phyloP scores from a whole-genome alignment of 2,113 vertebrate species.

The Osmerus mordax region DNA sequence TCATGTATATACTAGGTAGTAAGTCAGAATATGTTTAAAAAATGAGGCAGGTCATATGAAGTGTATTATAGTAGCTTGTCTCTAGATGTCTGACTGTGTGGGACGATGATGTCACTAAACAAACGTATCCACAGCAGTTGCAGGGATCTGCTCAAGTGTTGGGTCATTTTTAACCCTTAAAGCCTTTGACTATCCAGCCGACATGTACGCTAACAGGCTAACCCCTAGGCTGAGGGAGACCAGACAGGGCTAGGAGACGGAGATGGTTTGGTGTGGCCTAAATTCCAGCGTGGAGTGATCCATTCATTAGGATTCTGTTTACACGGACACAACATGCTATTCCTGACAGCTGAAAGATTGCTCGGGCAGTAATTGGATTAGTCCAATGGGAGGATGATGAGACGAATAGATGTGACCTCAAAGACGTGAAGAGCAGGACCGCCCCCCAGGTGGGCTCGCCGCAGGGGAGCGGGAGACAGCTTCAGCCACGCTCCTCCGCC shows the following conservation, averaged over 20 bases:
- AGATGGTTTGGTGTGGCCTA: conserved; percentile 51
- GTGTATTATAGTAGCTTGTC: conserved; percentile 48
- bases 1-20: conserved; percentile 61
- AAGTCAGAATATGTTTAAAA: conserved; percentile 28
- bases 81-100: conserved; percentile 59
- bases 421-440: background rate
- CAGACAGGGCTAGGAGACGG: conserved; percentile 29
- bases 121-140: conserved; percentile 67
- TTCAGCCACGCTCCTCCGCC: background rate
- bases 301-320: conserved; percentile 58
- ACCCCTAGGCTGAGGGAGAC: conserved; percentile 39
- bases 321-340: conserved; percentile 58
- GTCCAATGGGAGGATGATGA: conserved; percentile 52
- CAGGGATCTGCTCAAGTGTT: conserved; percentile 50
- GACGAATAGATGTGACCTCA: conserved; percentile 38
- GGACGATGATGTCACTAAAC: conserved; percentile 74
- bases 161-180: conserved; percentile 56
- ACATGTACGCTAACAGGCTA: conserved; percentile 52
- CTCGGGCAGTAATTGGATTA: conserved; percentile 59
- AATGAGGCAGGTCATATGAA: conserved; percentile 52
- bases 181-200: conserved; percentile 43
- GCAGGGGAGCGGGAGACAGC: conserved; percentile 2
- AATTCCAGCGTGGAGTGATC: conserved; percentile 49
- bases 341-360: conserved; percentile 62
- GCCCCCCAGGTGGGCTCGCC: background rate